These are phyloP conservation scores for Ptychochromis oligacanthus DNA, from an alignment of 2,113 vertebrate genomes.

Conservation along the genomic window DNA sequence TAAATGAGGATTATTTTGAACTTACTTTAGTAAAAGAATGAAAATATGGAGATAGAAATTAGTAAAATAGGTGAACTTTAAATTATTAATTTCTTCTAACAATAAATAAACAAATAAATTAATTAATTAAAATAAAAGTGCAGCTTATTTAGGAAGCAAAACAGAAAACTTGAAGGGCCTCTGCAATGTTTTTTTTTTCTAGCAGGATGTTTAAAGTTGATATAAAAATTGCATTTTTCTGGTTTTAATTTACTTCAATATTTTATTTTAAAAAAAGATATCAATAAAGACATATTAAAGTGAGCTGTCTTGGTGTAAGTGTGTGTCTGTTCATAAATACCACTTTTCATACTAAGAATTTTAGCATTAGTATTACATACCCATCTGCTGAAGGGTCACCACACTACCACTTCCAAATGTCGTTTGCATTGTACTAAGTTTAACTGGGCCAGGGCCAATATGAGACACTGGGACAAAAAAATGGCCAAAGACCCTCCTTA, in stretches of 20 bases:
- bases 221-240: no score
- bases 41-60: background rate
- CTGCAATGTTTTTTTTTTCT: no score
- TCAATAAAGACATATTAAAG: no score
- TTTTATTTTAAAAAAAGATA: no score
- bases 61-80: background rate
- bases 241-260: no score
- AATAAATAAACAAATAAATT: no score
- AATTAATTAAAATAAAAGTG: no score
- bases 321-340: background rate
- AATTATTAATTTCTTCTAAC: no score
- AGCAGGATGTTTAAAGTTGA: no score
- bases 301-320: background rate
- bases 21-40: background rate
- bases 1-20: background rate
- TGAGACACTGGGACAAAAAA: slow-evolving; percentile 14
- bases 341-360: background rate
- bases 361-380: background rate
- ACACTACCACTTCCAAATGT: background rate
- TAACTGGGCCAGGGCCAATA: slow-evolving; percentile 12
- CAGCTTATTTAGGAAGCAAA: no score
- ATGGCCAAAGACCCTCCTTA: slow-evolving; percentile 25
- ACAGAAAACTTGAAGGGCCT: no score
- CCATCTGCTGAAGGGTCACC: background rate
- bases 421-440: background rate